Evolutionary conservation across 2,888 invertebrate genomes (phyloP).

Genomic region (Druceiella hillmani): DNA sequence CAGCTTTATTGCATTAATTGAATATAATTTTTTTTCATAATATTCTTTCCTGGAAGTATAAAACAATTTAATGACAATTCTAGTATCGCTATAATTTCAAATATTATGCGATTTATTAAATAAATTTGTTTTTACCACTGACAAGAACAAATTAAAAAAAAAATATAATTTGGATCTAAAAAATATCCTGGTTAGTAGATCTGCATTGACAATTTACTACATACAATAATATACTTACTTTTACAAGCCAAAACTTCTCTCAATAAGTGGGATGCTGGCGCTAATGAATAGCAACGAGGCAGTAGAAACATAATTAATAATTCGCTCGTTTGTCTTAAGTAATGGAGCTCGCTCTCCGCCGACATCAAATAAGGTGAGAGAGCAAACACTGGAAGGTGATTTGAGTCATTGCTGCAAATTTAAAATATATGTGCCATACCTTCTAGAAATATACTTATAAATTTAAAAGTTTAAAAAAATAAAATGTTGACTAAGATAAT

Average conservation of each 20-base stretch:
- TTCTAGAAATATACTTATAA: not conserved
- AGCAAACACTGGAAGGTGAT: constrained; percentile 63
- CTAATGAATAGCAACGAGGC: constrained; percentile 73
- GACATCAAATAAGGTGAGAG: constrained; percentile 70
- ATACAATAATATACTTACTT: constrained; percentile 50
- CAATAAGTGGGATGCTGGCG: constrained; percentile 72
- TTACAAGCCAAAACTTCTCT: constrained; percentile 80
- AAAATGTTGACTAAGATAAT: constrained; percentile 6
- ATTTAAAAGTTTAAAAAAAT: constrained; percentile 5
- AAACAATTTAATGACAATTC: too few species aligned
- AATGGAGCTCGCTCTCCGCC: constrained; percentile 70
- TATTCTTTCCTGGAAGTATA: too few species aligned
- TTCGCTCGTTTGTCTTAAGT: constrained; percentile 76
- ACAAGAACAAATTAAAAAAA: too few species aligned
- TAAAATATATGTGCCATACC: constrained; percentile 11
- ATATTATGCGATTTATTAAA: too few species aligned
- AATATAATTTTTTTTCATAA: too few species aligned
- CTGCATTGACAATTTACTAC: constrained; percentile 8
- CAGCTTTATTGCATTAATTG: too few species aligned
- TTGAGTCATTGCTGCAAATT: constrained; percentile 53
- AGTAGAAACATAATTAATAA: constrained; percentile 74
- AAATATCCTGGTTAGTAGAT: too few species aligned
- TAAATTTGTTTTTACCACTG: too few species aligned
- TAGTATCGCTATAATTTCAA: too few species aligned
- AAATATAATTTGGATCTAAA: too few species aligned